Evolutionary conservation across 2,888 invertebrate genomes (phyloP), one percentile per base, ranked within the genome.

Genomic region (Sarcophaga carnaria): DNA sequence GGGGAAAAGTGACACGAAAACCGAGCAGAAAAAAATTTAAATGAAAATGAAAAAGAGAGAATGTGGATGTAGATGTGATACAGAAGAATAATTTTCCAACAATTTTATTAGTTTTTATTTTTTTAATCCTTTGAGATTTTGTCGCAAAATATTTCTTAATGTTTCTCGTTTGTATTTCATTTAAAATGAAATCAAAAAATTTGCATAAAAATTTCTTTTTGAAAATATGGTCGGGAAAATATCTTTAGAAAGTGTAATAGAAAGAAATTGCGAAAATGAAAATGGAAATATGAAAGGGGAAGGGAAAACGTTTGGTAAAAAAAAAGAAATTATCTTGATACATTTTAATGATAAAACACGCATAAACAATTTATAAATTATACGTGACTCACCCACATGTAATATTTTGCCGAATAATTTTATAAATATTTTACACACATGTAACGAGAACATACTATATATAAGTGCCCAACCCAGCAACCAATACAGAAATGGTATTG

Each of bases 341-440:
- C 83, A 88, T 87, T 88, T 89, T 88, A 88, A 88, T 89, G 88
- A 88, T 89, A 89, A 89, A 88, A 88, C 88, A 88, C 80, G 88
- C 89, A 89, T 88, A 89, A 88, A 88, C 89, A 89, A 89, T 89
- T 89, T 89, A 88, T 83, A 82, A 79, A 80, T 85, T 79, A 69
- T 84, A 87, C 84, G 87, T 87, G 87, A 87, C 87, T 84, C 84
- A 87, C 59, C 84, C 87, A 84, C 63, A 82, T 80, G 84, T 72
- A 84, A 72, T 81, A 14, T 49, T 78, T 82, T 79, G 49, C 27
- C 64, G 80, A 49, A 69, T 71, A 54, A 69, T 63, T 79, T 75
- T 83, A 69, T 70, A 78, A 74, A 76, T 85, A 88, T 85, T 83
- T 85, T 74, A 80, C 12, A 54, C 47, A 83, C 59, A 69, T 54